Conservation (phyloP, 2,797 vertebrate species). For the Coluber constrictor region DNA sequence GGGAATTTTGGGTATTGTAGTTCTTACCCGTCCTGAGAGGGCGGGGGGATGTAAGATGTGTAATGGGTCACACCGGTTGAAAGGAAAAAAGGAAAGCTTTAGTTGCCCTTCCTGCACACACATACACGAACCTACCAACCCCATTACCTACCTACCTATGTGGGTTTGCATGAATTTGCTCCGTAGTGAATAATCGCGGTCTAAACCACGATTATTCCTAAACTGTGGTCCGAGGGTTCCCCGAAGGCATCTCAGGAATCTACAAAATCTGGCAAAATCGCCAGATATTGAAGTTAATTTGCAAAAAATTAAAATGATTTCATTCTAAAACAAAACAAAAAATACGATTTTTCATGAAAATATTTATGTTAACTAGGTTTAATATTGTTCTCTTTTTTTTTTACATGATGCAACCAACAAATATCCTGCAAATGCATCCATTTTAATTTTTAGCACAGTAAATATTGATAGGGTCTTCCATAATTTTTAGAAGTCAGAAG, state of each 20-base stretch:
- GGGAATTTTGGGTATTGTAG: not conserved
- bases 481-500: not conserved
- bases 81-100: not conserved
- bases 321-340: not conserved
- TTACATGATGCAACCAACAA: not conserved
- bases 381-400: not conserved
- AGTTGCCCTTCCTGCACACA: not conserved
- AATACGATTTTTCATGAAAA: not conserved
- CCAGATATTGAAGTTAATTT: not conserved
- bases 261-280: not conserved
- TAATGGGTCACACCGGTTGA: not conserved
- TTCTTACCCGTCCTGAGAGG: not conserved
- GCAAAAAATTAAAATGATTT: not conserved
- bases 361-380: not conserved
- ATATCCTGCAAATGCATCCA: not conserved
- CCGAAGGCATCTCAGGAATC: not conserved
- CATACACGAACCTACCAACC: not conserved
- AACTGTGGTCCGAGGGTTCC: not conserved
- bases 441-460: not conserved
- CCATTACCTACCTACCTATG: not conserved
- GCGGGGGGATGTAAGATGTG: not conserved
- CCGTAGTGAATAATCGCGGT: not conserved
- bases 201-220: not conserved
- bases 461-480: not conserved
- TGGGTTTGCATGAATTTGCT: not conserved